Base-by-base conservation (phyloP, 2,888 invertebrate genomes). In the Vanessa cardui region DNA sequence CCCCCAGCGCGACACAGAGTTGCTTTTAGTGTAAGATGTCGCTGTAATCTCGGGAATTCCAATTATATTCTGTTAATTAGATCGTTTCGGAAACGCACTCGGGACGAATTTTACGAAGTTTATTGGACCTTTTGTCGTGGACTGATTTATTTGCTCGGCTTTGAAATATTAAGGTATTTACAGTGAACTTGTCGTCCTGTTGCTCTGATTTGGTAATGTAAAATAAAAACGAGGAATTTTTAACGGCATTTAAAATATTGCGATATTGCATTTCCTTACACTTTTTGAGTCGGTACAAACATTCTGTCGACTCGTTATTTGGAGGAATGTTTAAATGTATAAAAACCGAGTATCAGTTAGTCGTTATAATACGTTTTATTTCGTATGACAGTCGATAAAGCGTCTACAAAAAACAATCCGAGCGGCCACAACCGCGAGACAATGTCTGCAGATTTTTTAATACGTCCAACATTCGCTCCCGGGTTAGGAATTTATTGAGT, bases 401-500 rank as follows among this genome's bases (percentile, higher is more conserved):
- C 39, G 33, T 56, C 56, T 39, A 56, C 76, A 78, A 78, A 78
- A 78, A 77, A 66, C 61, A 72, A 59, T 60, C 46, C 49, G 52
- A 54, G 61, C 67, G 47, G 49, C 64, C 69, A 64, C 56, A 56
- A 56, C 56, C 56, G 56, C 69, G 64, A 79, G 81, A 87, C 86
- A 86, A 82, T 85, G 86, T 86, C 82, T 80, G 78, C 74, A 78
- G 77, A 83, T 85, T 87, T 86, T 88, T 85, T 81, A 83, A 80
- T 83, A 83, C 78, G 79, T 70, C 80, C 83, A 83, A 88, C 88
- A 88, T 85, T 86, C 87, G 87, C 80, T 81, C 75, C 82, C 78
- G 83, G 78, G 84, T 83, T 84, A 84, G 88, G 87, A 89, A 90
- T 90, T 90, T 90, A 90, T 90, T 88, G 89, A 87, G 87, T 84